A percentile compares a stretch with the other conserved stretches of the same genome.
Evolutionary conservation across 2,113 vertebrate genomes (phyloP).

Genomic region (Oceanodroma tethys): DNA sequence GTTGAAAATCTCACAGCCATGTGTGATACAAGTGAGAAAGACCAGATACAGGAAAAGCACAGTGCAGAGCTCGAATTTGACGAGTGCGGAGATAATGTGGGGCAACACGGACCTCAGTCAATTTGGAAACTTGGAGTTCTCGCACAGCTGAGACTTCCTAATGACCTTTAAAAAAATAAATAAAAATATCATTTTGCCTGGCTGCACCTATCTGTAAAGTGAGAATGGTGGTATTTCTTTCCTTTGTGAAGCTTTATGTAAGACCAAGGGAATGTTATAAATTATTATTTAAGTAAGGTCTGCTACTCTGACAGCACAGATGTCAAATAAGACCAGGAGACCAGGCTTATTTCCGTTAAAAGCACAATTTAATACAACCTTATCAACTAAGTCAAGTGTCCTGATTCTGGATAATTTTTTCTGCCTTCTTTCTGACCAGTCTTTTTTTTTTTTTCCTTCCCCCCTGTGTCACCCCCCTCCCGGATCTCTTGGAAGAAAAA

Average conservation of each 20-base stretch:
- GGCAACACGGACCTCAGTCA: not conserved
- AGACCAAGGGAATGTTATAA: not conserved
- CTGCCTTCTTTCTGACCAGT: not conserved
- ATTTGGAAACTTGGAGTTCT: not conserved
- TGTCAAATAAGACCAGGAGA: not conserved
- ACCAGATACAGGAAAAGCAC: not conserved
- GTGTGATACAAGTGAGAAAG: not conserved
- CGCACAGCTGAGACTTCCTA: not conserved
- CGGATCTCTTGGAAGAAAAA: not conserved
- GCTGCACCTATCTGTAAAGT: not conserved
- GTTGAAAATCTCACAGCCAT: not conserved
- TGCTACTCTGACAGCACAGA: not conserved
- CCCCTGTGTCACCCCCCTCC: accelerated
- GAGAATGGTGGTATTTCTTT: not conserved
- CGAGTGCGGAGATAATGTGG: not conserved
- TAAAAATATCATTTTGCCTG: not conserved
- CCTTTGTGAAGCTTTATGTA: not conserved
- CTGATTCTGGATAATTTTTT: not conserved
- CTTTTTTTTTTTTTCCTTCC: not conserved
- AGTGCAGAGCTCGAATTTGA: not conserved
- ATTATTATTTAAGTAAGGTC: not conserved
- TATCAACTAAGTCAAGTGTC: not conserved
- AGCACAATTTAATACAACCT: not conserved
- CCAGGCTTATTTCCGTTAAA: not conserved
- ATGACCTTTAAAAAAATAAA: not conserved